Percentiles rank a stretch among this genome's conserved stretches.
These are phyloP conservation scores for Arctocebus calabarensis DNA, from an alignment of 2,797 vertebrate species.

Conservation along the genomic window DNA sequence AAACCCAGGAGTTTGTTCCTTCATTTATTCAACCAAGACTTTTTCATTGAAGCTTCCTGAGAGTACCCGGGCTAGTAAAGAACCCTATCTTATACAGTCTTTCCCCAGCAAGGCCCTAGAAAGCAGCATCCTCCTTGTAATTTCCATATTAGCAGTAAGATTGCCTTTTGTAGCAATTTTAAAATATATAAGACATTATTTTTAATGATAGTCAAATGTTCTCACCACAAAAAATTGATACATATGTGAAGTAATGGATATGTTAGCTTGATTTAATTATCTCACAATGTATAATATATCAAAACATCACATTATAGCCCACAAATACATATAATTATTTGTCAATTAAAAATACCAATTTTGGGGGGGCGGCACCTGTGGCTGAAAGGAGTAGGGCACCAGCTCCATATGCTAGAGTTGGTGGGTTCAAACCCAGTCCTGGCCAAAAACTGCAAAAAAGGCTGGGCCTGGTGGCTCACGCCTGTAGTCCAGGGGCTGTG, in stretches of 20 bases:
- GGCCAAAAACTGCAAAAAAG: no score
- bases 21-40: background rate
- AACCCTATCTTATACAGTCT: background rate
- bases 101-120: slow-evolving; percentile 15
- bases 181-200: background rate
- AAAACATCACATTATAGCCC: background rate
- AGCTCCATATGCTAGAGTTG: no score
- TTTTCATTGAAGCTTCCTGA: slow-evolving; percentile 15
- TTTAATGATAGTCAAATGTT: background rate
- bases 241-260: background rate
- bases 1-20: background rate
- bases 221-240: background rate
- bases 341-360: background rate
- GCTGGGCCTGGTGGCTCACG: no score
- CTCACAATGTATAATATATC: background rate
- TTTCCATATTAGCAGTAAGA: background rate
- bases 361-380: no score
- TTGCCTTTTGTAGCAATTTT: background rate
- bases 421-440: no score
- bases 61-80: background rate
- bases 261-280: background rate
- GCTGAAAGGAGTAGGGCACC: no score
- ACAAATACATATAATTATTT: background rate
- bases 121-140: slow-evolving; percentile 1
- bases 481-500: no score